These are phyloP conservation scores for Heliconius melpomene DNA, from an alignment of 1,140 invertebrate species.

Conservation along the genomic window DNA sequence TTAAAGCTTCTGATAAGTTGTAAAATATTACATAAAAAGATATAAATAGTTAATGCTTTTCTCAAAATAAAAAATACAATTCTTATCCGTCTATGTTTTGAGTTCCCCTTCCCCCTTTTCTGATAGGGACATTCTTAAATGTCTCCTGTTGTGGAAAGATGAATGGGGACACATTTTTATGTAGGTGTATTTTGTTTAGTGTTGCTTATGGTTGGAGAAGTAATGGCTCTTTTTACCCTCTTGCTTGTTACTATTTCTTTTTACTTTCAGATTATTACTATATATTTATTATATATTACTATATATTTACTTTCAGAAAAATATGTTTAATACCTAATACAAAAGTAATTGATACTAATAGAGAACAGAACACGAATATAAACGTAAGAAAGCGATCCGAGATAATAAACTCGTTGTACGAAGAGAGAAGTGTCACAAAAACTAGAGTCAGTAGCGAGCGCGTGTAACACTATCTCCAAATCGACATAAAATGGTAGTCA, in stretches of 20 bases:
- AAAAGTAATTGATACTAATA: constrained; percentile 36
- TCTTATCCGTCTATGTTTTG: constrained; percentile 62
- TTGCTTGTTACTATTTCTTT: constrained; percentile 62
- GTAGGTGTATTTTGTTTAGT: constrained; percentile 74
- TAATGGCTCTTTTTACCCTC: constrained; percentile 69
- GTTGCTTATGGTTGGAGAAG: constrained; percentile 69
- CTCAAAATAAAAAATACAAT: constrained; percentile 16
- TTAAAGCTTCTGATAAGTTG: background rate
- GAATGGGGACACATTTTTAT: constrained; percentile 77
- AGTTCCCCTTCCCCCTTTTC: constrained; percentile 68
- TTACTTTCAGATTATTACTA: background rate
- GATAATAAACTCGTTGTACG: constrained; percentile 76
- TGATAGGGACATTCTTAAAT: constrained; percentile 78
- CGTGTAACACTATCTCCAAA: constrained; percentile 78
- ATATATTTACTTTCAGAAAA: background rate
- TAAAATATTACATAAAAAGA: constrained; percentile 10
- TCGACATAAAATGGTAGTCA: constrained; percentile 79
- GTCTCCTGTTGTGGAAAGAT: constrained; percentile 77
- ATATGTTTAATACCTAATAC: background rate
- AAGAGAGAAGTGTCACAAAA: constrained; percentile 75
- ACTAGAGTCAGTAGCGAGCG: constrained; percentile 75
- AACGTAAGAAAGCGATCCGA: constrained; percentile 59
- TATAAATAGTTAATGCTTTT: constrained; percentile 43
- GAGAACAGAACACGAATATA: constrained; percentile 55
- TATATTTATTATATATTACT: no score